phyloP scores from a whole-genome alignment of 2,888 invertebrate genomes.

The Dione vanillae region DNA sequence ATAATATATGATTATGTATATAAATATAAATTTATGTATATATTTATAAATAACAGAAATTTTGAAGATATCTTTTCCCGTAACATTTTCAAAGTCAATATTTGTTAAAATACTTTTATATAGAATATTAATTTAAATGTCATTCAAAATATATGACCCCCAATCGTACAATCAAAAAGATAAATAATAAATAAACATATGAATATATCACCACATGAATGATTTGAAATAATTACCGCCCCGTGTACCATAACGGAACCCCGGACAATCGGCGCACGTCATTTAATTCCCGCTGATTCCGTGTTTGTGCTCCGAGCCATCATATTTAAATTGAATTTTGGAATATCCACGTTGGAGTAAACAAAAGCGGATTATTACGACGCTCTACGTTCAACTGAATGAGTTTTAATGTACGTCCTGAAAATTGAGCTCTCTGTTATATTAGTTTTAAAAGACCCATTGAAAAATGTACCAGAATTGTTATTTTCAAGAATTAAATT shows the following conservation, averaged over 20 bases:
- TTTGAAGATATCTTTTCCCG: too few relatives aligned
- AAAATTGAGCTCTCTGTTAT: conserved; percentile 54
- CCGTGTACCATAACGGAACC: conserved; percentile 14
- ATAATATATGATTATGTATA: too few relatives aligned
- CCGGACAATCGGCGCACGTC: conserved; percentile 70
- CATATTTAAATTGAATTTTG: conserved; percentile 83
- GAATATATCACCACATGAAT: conserved; percentile 1
- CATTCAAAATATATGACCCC: too few relatives aligned
- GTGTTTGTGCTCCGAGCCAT: conserved; percentile 77
- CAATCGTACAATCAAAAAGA: neutral
- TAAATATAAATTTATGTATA: too few relatives aligned
- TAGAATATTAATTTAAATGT: too few relatives aligned
- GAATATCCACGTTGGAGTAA: conserved; percentile 69
- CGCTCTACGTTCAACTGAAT: conserved; percentile 55
- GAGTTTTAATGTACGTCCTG: conserved; percentile 62
- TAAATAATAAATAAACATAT: neutral
- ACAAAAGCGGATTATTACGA: conserved; percentile 69
- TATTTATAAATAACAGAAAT: too few relatives aligned
- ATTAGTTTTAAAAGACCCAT: conserved; percentile 24
- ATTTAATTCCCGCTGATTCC: conserved; percentile 80
- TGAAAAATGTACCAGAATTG: neutral
- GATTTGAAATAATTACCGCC: conserved; percentile 4
- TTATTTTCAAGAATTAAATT: neutral
- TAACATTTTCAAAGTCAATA: too few relatives aligned
- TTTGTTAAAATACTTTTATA: too few relatives aligned